phyloP scores from a whole-genome alignment of 2,113 vertebrate genomes.

The Anoplopoma fimbria region DNA sequence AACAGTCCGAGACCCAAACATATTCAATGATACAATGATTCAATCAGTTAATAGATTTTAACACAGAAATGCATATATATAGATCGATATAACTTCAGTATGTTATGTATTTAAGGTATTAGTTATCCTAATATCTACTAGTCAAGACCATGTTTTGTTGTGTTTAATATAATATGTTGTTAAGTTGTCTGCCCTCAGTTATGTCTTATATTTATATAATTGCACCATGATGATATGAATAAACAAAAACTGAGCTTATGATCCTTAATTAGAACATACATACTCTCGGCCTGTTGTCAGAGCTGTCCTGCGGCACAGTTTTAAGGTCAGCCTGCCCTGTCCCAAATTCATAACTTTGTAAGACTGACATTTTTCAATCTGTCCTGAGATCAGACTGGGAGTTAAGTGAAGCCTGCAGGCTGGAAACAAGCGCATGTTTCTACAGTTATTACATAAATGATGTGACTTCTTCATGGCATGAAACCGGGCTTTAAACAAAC shows the following conservation, averaged over 20 bases:
- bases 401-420: neutral
- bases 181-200: neutral
- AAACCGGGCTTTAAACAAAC: constrained; percentile 1
- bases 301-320: constrained; percentile 8
- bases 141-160: neutral
- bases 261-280: constrained; percentile 10
- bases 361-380: constrained; percentile 8
- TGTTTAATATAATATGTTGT: neutral
- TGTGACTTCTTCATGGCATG: constrained; percentile 8
- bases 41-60: neutral
- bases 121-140: neutral
- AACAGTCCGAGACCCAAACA: neutral
- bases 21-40: neutral
- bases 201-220: neutral
- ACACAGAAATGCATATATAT: neutral
- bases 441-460: constrained; percentile 9
- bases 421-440: neutral
- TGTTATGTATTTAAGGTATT: neutral
- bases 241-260: constrained; percentile 1
- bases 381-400: constrained; percentile 10
- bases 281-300: neutral
- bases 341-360: constrained; percentile 22
- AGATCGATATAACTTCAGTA: neutral
- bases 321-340: neutral
- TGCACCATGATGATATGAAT: neutral